Evolutionary conservation across 1,140 invertebrate species (phyloP).

Genomic region (Harpegnathos saltator): DNA sequence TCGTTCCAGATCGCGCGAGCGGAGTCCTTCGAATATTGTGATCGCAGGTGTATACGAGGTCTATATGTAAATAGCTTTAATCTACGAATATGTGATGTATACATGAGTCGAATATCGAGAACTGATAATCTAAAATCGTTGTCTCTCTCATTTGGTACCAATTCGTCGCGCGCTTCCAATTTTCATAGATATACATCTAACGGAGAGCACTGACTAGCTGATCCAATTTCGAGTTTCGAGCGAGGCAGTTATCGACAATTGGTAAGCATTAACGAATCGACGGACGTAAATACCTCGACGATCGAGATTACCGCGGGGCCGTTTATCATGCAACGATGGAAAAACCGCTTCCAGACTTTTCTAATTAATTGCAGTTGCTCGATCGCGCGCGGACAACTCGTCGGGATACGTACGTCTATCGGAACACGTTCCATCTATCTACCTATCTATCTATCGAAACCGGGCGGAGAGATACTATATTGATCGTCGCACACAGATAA

Average conservation of each 20-base stretch:
- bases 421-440: no score
- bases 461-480: conserved; percentile 13
- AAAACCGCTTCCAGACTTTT: conserved; percentile 12
- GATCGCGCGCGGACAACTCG: not conserved
- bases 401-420: conserved; percentile 27
- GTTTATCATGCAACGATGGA: conserved; percentile 26
- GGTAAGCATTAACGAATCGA: conserved; percentile 46
- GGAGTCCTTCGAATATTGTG: conserved; percentile 68
- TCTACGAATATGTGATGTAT: conserved; percentile 70
- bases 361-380: conserved; percentile 43
- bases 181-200: conserved; percentile 54
- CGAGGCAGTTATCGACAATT: conserved; percentile 31
- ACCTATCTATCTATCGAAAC: conserved; percentile 31
- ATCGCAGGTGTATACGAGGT: conserved; percentile 77
- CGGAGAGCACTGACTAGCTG: conserved; percentile 38
- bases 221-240: conserved; percentile 48
- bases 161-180: conserved; percentile 56
- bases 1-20: conserved; percentile 58
- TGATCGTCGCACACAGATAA: conserved; percentile 66
- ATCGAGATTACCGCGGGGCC: conserved; percentile 50
- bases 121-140: conserved; percentile 65
- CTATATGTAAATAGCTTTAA: conserved; percentile 78
- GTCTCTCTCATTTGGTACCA: conserved; percentile 62
- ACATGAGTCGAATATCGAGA: conserved; percentile 71
- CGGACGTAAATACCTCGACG: conserved; percentile 26